Percentiles rank a stretch among this genome's conserved stretches.
phyloP scores from a whole-genome alignment of 1,140 invertebrate species.

The Lepidurus apus region DNA sequence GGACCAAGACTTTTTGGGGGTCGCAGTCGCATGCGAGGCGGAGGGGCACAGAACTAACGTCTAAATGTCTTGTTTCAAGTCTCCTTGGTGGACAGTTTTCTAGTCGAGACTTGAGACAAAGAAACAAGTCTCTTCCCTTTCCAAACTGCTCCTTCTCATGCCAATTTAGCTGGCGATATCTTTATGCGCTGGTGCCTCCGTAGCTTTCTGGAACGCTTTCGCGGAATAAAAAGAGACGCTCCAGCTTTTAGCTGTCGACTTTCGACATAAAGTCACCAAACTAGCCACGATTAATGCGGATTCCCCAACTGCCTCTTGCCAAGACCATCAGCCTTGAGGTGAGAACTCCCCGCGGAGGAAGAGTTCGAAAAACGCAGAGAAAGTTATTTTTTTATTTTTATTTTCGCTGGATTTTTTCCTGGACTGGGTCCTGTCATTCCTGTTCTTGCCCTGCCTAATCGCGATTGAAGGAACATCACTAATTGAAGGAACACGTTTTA shows the following conservation, averaged over 20 bases:
- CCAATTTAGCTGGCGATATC: slow-evolving; percentile 5
- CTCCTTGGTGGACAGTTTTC: background rate
- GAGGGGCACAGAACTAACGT: background rate
- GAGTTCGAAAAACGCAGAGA: background rate
- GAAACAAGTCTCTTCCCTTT: background rate
- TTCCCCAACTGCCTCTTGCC: background rate
- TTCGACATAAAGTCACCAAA: slow-evolving; percentile 13
- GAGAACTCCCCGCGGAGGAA: background rate
- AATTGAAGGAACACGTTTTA: slow-evolving; percentile 6
- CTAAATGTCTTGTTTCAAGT: background rate
- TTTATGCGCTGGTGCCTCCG: background rate
- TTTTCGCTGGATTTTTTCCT: background rate
- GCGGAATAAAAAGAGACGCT: background rate
- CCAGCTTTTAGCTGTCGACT: background rate
- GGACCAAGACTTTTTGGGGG: background rate
- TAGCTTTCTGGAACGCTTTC: background rate
- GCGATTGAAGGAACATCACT: background rate
- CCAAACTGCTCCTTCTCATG: background rate
- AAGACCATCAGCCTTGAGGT: background rate
- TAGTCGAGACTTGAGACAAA: background rate
- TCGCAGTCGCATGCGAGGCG: background rate
- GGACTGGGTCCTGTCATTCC: background rate
- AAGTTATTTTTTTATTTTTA: too few relatives aligned
- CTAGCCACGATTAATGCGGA: background rate
- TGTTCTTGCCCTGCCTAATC: background rate